Evolutionary conservation across 2,113 vertebrate genomes (phyloP).

Genomic region (Cyprinodon tularosa): DNA sequence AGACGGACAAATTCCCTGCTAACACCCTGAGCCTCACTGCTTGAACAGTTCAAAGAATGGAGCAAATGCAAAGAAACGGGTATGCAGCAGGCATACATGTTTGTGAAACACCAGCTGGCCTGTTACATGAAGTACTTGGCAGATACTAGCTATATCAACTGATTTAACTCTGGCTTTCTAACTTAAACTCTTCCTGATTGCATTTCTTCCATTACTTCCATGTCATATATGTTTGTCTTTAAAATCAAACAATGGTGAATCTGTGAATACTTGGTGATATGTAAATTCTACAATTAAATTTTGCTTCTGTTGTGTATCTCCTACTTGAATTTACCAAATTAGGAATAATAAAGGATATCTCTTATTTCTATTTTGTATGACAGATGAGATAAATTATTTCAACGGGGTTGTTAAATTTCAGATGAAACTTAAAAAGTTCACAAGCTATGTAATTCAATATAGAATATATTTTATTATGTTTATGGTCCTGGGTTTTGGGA

Average conservation of each 20-base stretch:
- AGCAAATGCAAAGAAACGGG: constrained; percentile 38
- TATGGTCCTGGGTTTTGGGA: too few species aligned
- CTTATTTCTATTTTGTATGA: too few species aligned
- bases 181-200: neutral
- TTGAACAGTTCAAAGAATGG: constrained; percentile 75
- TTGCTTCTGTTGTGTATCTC: too few species aligned
- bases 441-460: neutral
- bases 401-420: too few species aligned
- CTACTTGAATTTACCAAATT: too few species aligned
- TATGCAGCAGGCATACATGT: constrained; percentile 7
- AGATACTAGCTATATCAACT: neutral
- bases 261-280: too few species aligned
- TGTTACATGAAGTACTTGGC: constrained; percentile 19
- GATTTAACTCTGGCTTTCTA: neutral
- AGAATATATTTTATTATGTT: neutral
- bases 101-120: constrained; percentile 26
- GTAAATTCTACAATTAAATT: too few species aligned
- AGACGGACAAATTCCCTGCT: constrained; percentile 79
- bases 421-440: neutral
- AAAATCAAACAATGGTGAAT: neutral
- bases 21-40: constrained; percentile 73
- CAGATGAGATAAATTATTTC: too few species aligned
- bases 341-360: too few species aligned
- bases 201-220: too few species aligned
- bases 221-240: neutral